Evolutionary conservation across 2,888 invertebrate species (phyloP).

Genomic region (Eubasilissa splendida): DNA sequence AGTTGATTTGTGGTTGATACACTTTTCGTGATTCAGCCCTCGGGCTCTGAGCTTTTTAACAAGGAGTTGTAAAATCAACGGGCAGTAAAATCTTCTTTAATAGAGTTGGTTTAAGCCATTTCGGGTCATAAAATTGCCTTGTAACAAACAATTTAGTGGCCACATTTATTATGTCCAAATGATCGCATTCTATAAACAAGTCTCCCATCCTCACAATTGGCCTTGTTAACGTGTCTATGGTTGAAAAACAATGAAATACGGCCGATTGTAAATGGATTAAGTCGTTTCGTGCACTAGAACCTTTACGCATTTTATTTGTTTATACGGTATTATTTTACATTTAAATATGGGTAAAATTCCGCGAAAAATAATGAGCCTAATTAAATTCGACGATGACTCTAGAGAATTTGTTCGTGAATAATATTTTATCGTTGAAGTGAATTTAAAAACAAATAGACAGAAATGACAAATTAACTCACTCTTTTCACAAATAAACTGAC

Average conservation of each 20-base stretch:
- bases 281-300: constrained; percentile 1
- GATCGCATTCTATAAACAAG: background rate
- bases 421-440: no score
- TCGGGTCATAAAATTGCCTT: constrained; percentile 5
- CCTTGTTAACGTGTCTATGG: constrained; percentile 10
- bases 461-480: no score
- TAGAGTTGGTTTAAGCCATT: constrained; percentile 37
- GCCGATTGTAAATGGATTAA: constrained; percentile 5
- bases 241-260: constrained; percentile 4
- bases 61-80: constrained; percentile 39
- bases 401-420: no score
- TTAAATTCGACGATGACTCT: no score
- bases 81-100: constrained; percentile 12
- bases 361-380: no score
- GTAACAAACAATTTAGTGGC: constrained; percentile 35
- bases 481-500: no score
- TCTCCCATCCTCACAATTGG: constrained; percentile 3
- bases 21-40: no score
- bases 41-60: constrained; percentile 11
- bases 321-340: no score
- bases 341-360: no score
- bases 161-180: constrained; percentile 7
- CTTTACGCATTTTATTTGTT: no score
- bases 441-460: no score
- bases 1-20: no score